Evolutionary conservation across 2,113 vertebrate genomes (phyloP).

Genomic region (Alectura lathami): DNA sequence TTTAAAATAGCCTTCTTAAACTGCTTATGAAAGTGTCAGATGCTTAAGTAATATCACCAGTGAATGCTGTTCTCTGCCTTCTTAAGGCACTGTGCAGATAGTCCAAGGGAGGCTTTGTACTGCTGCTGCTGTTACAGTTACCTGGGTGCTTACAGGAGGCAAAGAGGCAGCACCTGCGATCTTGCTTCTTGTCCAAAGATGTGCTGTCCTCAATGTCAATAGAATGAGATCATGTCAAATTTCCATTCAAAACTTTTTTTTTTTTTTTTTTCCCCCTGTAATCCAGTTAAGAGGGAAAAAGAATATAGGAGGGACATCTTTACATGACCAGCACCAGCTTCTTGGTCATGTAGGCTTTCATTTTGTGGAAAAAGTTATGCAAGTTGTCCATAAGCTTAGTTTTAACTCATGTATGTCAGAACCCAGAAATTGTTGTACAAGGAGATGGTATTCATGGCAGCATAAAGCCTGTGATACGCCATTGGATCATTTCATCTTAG

Average conservation of each 20-base stretch:
- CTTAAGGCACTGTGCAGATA: neutral
- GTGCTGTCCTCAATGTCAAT: neutral
- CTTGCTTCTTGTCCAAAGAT: neutral
- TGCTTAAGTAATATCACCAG: neutral
- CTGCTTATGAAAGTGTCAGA: neutral
- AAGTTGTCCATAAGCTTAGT: neutral
- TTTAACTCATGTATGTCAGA: neutral
- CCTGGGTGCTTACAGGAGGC: too few species aligned
- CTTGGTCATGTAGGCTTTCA: neutral
- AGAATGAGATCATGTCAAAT: neutral
- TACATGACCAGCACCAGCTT: neutral
- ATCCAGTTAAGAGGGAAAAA: neutral
- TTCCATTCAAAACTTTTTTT: neutral
- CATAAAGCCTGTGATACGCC: neutral
- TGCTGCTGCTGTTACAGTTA: neutral
- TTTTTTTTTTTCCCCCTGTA: neutral
- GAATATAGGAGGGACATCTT: neutral
- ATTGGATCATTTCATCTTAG: neutral
- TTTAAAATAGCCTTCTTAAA: neutral
- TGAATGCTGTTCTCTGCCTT: neutral
- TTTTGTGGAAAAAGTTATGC: neutral
- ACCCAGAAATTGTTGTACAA: neutral
- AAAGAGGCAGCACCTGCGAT: conserved; percentile 29
- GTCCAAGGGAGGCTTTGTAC: neutral
- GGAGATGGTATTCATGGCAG: neutral